These are phyloP conservation scores for Conger conger DNA, from an alignment of 2,113 vertebrate species.

Conservation along the genomic window DNA sequence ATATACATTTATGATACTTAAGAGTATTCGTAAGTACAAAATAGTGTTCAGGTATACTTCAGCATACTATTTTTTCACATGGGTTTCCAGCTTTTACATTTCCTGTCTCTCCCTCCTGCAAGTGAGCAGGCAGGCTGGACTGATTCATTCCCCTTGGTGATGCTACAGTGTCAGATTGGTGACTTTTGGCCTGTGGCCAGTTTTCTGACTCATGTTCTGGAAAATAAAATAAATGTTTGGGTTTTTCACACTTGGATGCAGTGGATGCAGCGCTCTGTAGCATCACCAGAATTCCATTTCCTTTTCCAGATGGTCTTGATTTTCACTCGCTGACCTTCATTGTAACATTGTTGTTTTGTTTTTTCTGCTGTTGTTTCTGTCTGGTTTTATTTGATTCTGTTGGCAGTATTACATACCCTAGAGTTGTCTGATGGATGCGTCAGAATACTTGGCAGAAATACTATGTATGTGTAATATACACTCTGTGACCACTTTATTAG, in stretches of 20 bases:
- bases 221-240: not conserved
- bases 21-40: no score
- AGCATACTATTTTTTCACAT: no score
- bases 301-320: slow-evolving; percentile 9
- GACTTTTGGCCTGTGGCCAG: not conserved
- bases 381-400: not conserved
- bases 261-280: not conserved
- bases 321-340: not conserved
- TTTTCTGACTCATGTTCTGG: not conserved
- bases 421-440: not conserved
- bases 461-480: not conserved
- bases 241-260: not conserved
- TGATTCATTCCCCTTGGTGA: not conserved
- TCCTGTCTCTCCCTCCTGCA: not conserved
- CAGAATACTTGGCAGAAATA: slow-evolving; percentile 7
- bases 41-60: no score
- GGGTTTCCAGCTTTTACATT: not conserved
- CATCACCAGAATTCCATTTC: not conserved
- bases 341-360: not conserved
- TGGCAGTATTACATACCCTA: slow-evolving; percentile 22
- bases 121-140: not conserved
- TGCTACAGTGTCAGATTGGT: not conserved
- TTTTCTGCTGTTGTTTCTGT: not conserved
- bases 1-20: no score
- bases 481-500: no score